Evolutionary conservation across 2,888 invertebrate species (phyloP), one percentile per base, ranked within the genome.

Genomic region (Rhamphomyia laevipes): DNA sequence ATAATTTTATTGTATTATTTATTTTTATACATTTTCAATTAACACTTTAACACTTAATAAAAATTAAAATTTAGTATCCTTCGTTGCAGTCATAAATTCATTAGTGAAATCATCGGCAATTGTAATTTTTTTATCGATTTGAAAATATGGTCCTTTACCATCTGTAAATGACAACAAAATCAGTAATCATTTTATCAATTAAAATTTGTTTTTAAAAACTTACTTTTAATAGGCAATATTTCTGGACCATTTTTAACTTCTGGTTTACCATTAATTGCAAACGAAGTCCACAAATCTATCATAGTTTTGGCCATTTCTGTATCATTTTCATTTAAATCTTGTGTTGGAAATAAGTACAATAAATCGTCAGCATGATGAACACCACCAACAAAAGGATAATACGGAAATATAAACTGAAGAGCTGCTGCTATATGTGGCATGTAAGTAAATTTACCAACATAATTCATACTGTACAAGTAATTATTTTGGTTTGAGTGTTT

Each of bases 331-430:
- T 65, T 67, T 23, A 74, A 56, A 1, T 54, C 49, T 41, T 21
- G 11, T 11, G 17, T 18, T 12, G 64, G 59, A 60, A 78, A 80
- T n/a, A 79, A 56, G 57, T 79, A 76, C n/a, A 77, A 71, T 27
- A 77, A 68, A 51, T 80, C 79, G 56, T 80, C 74, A 1, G 77
- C 77, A 59, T 80, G 78, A 53, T 77, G 75, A 2, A 75, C 73
- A 3, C 78, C 74, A 6, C 73, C 73, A 50, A 70, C 63, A 49
- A 73, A 74, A 0, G 73, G 73, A 60, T 72, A 35, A 35, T 5
- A 35, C n/a, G 35, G n/a, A 13, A 35, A 35, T 33, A 33, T 13
- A 4, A 6, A 5, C 13, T 33, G 3, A 21, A 21, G 21, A 21
- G 9, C 7, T 33, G 13, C 3, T 13, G 12, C 10, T 33, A 35